Conservation (phyloP, 2,797 vertebrate genomes). For the Danio tinwini region DNA sequence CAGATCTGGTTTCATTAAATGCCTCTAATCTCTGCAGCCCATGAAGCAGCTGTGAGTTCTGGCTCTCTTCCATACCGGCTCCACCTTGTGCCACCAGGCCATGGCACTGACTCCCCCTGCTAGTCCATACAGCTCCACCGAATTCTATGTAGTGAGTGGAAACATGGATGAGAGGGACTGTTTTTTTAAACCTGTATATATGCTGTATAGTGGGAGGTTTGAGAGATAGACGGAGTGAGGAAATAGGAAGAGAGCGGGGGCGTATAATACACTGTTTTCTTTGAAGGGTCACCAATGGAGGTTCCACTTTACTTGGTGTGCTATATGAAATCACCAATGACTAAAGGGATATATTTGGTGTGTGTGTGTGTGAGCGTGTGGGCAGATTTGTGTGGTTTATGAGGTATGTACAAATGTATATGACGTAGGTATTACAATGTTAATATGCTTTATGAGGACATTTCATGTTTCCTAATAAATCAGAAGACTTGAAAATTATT, state of each 20-base stretch:
- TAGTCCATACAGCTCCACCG: slow-evolving; percentile 31
- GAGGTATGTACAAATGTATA: too few relatives aligned
- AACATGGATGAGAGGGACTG: neutral
- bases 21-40: slow-evolving; percentile 48
- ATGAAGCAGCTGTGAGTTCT: slow-evolving; percentile 54
- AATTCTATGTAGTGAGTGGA: neutral
- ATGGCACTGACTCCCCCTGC: slow-evolving; percentile 24
- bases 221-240: slow-evolving; percentile 9
- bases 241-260: neutral
- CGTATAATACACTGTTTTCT: neutral
- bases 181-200: neutral
- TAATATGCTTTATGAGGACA: too few relatives aligned
- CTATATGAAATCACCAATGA: neutral
- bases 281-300: neutral
- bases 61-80: slow-evolving; percentile 41
- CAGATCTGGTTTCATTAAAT: slow-evolving; percentile 52
- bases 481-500: too few relatives aligned
- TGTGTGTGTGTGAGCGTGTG: too few relatives aligned
- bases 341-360: neutral
- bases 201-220: neutral
- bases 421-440: too few relatives aligned
- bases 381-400: too few relatives aligned
- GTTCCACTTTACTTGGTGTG: neutral
- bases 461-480: too few relatives aligned
- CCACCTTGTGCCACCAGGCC: slow-evolving; percentile 39